A percentile compares a stretch with the other conserved stretches of the same genome.
phyloP scores from a whole-genome alignment of 2,113 vertebrate species.

The Psephotus haematonotus region DNA sequence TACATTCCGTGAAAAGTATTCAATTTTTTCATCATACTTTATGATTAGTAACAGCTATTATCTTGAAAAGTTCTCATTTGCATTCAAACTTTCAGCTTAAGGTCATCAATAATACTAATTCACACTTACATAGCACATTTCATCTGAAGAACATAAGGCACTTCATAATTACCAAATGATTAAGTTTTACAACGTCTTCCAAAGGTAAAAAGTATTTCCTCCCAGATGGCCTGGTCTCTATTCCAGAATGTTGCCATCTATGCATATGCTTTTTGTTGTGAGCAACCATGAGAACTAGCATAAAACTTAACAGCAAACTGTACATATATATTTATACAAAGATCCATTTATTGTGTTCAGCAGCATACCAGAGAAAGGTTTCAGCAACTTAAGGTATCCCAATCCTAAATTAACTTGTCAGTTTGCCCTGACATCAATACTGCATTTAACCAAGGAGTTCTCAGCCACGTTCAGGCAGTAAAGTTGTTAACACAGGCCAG shows the following conservation, averaged over 20 bases:
- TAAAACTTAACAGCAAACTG: neutral
- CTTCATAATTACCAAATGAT: conserved; percentile 17
- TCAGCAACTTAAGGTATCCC: neutral
- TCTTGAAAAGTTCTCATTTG: neutral
- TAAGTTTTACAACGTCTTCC: neutral
- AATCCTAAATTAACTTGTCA: neutral
- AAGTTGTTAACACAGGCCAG: neutral
- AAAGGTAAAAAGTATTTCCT: neutral
- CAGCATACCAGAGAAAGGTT: neutral
- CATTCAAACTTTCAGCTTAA: conserved; percentile 24
- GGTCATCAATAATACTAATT: conserved; percentile 30
- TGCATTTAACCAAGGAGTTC: neutral
- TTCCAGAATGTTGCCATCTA: neutral
- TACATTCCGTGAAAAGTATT: neutral
- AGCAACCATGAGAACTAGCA: neutral
- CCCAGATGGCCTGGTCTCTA: neutral
- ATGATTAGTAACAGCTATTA: conserved; percentile 7
- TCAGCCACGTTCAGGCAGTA: neutral
- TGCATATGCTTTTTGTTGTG: neutral
- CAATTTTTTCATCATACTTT: neutral
- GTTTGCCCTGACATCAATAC: neutral
- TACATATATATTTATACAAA: neutral
- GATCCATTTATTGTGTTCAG: neutral
- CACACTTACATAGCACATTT: conserved; percentile 13
- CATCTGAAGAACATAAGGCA: conserved; percentile 32